Base-by-base conservation (phyloP, 2,888 invertebrate species). In the Ornithoptera alexandrae region DNA sequence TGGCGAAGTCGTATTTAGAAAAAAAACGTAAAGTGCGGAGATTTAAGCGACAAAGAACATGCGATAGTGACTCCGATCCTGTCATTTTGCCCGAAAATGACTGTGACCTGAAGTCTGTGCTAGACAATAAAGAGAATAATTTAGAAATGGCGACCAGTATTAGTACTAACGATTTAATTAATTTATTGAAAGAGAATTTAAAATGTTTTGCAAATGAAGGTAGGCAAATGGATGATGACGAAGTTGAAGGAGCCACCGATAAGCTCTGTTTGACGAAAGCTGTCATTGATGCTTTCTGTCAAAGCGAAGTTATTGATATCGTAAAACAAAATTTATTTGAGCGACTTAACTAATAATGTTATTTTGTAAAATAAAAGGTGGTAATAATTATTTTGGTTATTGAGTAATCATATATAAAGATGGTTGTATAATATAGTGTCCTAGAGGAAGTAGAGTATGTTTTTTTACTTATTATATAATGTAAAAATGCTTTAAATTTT, bases 251-350 rank as follows among this genome's bases (percentile, higher is more conserved):
- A 30, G 81, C 84, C 53, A 84, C 88, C 0, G 78, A 81, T 2
- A 85, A 81, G 42, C 78, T 89, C 57, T 80, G 88, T 72, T 77
- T 92, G 50, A 91, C 92, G 30, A 88, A 92, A 75, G 87, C 93
- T 57, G 82, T 96, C 56, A 92, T 96, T 39, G 94, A 96, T 82
- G 93, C 95, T 42, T 92, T 96, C 75, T 95, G 95, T 79, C 93
- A 95, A 78, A 93, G 93, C 63, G 92, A 93, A 74, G 93, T 95
- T 61, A 93, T 96, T 75, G 89, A 92, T 69, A 74, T 87, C 6
- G 92, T 94, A 4, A 94, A 93, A 74, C 86, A 90, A 46, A 94
- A 94, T 77, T 85, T 94, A 72, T 85, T 90, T 58, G 78, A 84
- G 70, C 83, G 84, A 72, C 74, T 92, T 50, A 83, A 82, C 59